Base-by-base conservation (phyloP, 2,797 vertebrate genomes). In the Gymnodraco acuticeps region DNA sequence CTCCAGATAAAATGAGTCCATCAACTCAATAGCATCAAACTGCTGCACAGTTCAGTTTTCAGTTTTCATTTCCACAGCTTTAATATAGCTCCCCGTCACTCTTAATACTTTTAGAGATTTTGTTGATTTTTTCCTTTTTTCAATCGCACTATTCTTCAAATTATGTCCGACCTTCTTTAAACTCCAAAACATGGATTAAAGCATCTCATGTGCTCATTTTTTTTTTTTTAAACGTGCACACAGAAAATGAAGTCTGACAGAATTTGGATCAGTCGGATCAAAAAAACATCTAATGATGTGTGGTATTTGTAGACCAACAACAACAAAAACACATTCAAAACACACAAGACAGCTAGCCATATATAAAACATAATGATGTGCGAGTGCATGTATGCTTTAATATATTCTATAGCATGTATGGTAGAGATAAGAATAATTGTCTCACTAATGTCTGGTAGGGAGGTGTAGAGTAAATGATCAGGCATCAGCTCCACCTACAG, bases 1-100 rank as follows among this genome's bases (percentile, higher is more conserved):
- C 17, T 20, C 3, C 16, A 60, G 38, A 56, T 45, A 47, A 59
- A 65, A 75, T 46, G 54, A 71, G 55, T 76, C 73, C 31, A 71
- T 82, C 51, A 60, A n/a, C 31, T 63, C 42, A 69, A 41, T 56
- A 51, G 33, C 13, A 20, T n/a, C 58, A 64, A 81, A 72, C 8
- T 56, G 64, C 65, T 51, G 55, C 33, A 33, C 42, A 27, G 4
- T 27, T 27, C 27, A 27, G 27, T 73, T 73, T 59, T 54, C 41
- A 76, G 27, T 73, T 73, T 59, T 54, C 41, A 76, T 72, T 54
- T 63, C 45, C 67, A 64, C 20, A 46, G 54, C 6, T 8, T 50
- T 73, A 42, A 73, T 64, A 46, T 23, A 66, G 51, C 72, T 56
- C 38, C 20, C 42, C 43, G 41, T 58, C 50, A 38, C n/a, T 46